A percentile compares a stretch with the other conserved stretches of the same genome.
phyloP scores from a whole-genome alignment of 2,888 invertebrate genomes.

The Protodeltote pygarga region DNA sequence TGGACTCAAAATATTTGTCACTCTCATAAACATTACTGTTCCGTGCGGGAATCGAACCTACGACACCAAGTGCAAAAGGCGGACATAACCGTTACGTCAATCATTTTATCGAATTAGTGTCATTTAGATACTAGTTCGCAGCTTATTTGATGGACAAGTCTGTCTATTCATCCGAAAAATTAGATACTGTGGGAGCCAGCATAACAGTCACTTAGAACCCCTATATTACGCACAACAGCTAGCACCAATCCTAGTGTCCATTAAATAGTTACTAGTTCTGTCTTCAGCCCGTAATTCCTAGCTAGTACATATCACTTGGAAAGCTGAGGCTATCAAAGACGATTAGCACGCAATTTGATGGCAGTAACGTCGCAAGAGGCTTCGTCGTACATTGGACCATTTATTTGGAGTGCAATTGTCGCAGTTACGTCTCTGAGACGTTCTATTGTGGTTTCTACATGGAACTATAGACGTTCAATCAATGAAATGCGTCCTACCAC shows the following conservation, averaged over 20 bases:
- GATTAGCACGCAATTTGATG: constrained; percentile 35
- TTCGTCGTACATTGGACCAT: constrained; percentile 15
- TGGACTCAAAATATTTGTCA: too few relatives aligned
- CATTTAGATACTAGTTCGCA: too few relatives aligned
- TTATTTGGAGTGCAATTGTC: constrained; percentile 1
- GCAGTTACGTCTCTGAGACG: background rate
- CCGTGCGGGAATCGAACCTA: too few relatives aligned
- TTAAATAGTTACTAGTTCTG: constrained; percentile 16
- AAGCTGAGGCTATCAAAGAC: constrained; percentile 26
- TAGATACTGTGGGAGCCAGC: too few relatives aligned
- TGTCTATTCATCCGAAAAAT: too few relatives aligned
- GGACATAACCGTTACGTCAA: too few relatives aligned
- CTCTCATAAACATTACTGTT: too few relatives aligned
- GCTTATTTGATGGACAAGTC: too few relatives aligned
- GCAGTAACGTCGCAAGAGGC: constrained; percentile 14
- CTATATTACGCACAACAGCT: background rate
- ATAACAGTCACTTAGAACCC: background rate
- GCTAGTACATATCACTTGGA: constrained; percentile 10
- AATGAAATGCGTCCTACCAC: too few relatives aligned
- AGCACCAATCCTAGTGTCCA: background rate
- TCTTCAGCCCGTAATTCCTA: constrained; percentile 19
- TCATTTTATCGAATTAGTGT: too few relatives aligned
- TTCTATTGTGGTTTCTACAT: background rate
- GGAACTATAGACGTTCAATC: background rate
- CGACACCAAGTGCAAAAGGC: too few relatives aligned